Evolutionary conservation across 23 tunicate genomes (phyloP), one percentile per base, ranked within the genome.

Genomic region (Corella eumyota): DNA sequence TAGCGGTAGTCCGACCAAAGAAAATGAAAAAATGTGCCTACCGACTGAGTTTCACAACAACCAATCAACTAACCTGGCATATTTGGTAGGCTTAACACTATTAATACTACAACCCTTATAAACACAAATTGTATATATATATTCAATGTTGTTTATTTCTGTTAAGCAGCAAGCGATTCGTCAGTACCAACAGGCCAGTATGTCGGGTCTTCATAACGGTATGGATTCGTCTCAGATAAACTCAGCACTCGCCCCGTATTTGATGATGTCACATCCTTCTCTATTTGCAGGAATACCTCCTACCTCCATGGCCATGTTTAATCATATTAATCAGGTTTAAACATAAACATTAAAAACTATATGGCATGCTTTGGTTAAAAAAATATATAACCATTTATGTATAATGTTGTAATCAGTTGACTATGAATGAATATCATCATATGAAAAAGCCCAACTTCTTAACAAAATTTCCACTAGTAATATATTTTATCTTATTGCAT

Each of bases 241-340:
- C 58, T 77, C 87, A 3, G 77, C 77, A 4, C 65, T 79, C 15
- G 77, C 77, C 24, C 90, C 90, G 34, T 59, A 72, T 25, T 72
- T 80, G 77, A 80, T 80, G 90, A 80, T 80, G 90, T 80, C 90
- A 36, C 90, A 80, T 31, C 79, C 90, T 44, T 69, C 74, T 26
- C 45, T 80, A 17, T 80, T 80, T 45, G 57, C 78, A 30, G 90
- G 73, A 0, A 71, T 80, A 2, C 90, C 90, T 3, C 90, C 90
- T 17, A 71, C 73, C 1, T 78, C 85, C 17, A 62, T 78, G 85
- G 85, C 85, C 3, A 72, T 80, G 74, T 33, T 80, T 24, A 80
- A 80, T 45, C 90, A 80, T 25, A 80, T 80, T 23, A 80, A 80
- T 34, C 90, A 80, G 78, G 90, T 80, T 31, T 31, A 71, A 45